Percentiles rank a stretch among this genome's conserved stretches.
phyloP scores from a whole-genome alignment of 2,797 vertebrate species.

The Coluber constrictor region DNA sequence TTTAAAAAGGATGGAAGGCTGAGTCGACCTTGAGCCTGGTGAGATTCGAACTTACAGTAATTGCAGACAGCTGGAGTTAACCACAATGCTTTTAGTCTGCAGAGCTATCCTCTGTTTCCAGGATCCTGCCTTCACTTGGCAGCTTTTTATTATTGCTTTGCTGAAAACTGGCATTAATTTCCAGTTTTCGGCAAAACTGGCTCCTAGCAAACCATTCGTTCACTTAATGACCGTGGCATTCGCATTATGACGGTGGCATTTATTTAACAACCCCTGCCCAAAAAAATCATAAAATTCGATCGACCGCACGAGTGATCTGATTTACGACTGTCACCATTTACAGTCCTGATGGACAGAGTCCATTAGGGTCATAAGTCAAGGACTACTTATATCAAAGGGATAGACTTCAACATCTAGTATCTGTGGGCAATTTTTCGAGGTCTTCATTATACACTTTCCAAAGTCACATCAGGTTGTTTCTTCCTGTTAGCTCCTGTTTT shows the following conservation, averaged over 20 bases:
- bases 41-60: no score
- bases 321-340: background rate
- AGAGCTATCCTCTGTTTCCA: no score
- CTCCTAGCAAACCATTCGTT: background rate
- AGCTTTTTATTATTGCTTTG: background rate
- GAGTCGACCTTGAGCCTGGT: no score
- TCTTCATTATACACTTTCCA: background rate
- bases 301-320: rapidly evolving
- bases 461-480: background rate
- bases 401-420: background rate
- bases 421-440: background rate
- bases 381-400: background rate
- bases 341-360: background rate
- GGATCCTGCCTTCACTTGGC: background rate
- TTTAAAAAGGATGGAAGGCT: no score
- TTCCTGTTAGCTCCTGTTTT: no score
- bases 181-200: background rate
- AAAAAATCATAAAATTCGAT: background rate
- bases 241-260: background rate
- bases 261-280: background rate
- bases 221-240: background rate
- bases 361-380: no score
- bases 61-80: no score
- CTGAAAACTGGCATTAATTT: background rate
- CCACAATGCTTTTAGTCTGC: no score